Conservation (phyloP, 1,140 invertebrate species). For the Formica exsecta region DNA sequence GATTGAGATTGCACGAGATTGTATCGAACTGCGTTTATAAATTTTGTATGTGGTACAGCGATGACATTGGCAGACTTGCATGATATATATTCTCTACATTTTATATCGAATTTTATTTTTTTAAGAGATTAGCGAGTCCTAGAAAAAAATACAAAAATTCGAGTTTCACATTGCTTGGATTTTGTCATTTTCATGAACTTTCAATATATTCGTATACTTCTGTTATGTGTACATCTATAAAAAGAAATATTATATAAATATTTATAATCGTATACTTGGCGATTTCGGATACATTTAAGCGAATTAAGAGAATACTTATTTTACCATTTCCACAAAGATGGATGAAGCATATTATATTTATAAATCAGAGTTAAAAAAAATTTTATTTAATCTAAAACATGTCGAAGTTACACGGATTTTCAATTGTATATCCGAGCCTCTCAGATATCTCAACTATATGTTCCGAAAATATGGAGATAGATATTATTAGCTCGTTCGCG, state of each 20-base stretch:
- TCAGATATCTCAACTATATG: constrained; percentile 20
- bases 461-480: constrained; percentile 25
- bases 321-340: neutral
- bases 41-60: constrained; percentile 19
- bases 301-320: constrained; percentile 20
- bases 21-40: neutral
- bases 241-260: constrained; percentile 38
- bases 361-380: neutral
- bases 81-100: constrained; percentile 37
- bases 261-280: constrained; percentile 40
- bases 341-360: neutral
- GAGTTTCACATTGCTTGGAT: neutral
- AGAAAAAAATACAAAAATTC: neutral
- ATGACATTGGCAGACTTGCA: constrained; percentile 20
- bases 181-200: neutral
- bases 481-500: constrained; percentile 17
- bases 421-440: neutral
- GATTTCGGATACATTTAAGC: neutral
- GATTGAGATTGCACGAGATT: constrained; percentile 7
- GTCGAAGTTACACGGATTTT: constrained; percentile 9
- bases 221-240: constrained; percentile 18
- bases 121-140: neutral
- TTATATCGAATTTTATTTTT: constrained; percentile 46
- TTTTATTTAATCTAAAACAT: neutral
- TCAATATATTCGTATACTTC: constrained; percentile 19